A percentile compares a stretch with the other conserved stretches of the same genome.
Conservation (phyloP, 2,888 invertebrate genomes). For the Polietes domitor region DNA sequence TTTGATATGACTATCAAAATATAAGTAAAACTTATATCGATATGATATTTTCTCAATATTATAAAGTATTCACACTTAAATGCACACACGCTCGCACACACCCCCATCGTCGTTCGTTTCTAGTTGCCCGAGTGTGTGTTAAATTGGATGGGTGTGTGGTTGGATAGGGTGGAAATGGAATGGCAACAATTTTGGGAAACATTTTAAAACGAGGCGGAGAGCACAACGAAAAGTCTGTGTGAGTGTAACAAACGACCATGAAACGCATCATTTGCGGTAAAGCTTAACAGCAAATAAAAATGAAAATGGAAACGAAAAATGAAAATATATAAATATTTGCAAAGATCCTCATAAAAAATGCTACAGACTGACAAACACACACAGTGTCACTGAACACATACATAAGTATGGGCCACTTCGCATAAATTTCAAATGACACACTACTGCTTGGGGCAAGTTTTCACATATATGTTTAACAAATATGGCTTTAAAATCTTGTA, state of each 20-base stretch:
- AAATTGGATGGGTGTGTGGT: neutral
- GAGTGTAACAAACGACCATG: conserved; percentile 23
- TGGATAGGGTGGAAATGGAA: neutral
- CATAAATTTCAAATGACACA: too few relatives aligned
- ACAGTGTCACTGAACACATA: too few relatives aligned
- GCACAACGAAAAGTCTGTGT: neutral
- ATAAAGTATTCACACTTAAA: conserved; percentile 13
- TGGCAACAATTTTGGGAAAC: neutral
- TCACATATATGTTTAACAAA: too few relatives aligned
- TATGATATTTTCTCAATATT: conserved; percentile 3
- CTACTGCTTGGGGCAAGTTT: too few relatives aligned
- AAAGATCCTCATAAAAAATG: conserved; percentile 7
- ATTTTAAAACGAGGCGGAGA: neutral
- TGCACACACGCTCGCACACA: neutral
- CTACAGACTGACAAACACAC: neutral
- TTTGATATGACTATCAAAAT: neutral
- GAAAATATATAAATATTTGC: conserved; percentile 27
- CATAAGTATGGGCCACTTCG: too few relatives aligned
- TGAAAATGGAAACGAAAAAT: conserved; percentile 16
- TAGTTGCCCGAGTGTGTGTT: neutral
- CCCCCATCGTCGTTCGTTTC: neutral
- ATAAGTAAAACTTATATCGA: neutral
- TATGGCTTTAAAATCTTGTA: too few relatives aligned
- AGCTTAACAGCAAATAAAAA: conserved; percentile 41
- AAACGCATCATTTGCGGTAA: conserved; percentile 38